Conservation (phyloP, 2,113 vertebrate genomes). For the Antigone vipio region DNA sequence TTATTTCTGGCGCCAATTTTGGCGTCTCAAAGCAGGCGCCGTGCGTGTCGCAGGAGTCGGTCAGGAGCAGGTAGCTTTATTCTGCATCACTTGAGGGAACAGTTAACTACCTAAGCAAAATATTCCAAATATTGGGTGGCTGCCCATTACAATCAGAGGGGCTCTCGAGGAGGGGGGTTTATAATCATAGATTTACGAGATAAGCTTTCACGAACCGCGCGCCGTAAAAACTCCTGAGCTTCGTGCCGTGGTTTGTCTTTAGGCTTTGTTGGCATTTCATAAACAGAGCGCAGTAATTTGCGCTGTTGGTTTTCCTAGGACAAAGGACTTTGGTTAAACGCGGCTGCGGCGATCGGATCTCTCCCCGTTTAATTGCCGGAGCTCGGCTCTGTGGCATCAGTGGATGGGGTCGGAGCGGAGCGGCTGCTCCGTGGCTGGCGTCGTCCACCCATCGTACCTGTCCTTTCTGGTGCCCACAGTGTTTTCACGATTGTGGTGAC, state of each 20-base stretch:
- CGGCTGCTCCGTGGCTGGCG: not conserved
- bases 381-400: not conserved
- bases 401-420: not conserved
- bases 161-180: not conserved
- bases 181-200: conserved; percentile 2
- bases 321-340: not conserved
- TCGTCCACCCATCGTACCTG: not conserved
- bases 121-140: not conserved
- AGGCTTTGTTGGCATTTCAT: not conserved
- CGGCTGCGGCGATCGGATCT: not conserved
- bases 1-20: not conserved
- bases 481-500: not conserved
- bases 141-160: conserved; percentile 25
- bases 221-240: conserved; percentile 13
- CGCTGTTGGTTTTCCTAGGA: not conserved
- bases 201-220: not conserved
- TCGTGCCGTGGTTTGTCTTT: not conserved
- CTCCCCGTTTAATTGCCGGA: not conserved
- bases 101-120: not conserved
- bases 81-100: not conserved
- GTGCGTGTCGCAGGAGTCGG: not conserved
- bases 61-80: not conserved
- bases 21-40: not conserved
- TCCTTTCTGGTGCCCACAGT: not conserved
- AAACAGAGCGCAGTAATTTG: not conserved